These are phyloP conservation scores for Andrena flavipes DNA, from an alignment of 2,888 invertebrate genomes.

Conservation along the genomic window DNA sequence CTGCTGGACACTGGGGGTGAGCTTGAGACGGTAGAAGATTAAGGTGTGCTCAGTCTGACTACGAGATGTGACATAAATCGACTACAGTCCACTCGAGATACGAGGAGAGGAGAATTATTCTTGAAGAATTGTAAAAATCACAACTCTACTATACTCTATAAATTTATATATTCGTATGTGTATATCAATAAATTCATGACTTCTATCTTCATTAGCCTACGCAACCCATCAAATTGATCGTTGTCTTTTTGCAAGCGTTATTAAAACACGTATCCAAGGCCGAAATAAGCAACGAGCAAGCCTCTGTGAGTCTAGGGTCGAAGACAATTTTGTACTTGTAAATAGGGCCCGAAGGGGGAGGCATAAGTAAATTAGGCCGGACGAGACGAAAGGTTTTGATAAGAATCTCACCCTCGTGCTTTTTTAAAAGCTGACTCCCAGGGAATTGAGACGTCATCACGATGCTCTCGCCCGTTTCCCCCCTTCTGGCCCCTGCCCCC, in stretches of 20 bases:
- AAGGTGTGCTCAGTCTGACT: slow-evolving; percentile 45
- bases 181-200: background rate
- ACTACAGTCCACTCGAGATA: background rate
- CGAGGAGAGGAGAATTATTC: background rate
- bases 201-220: background rate
- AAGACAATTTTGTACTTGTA: slow-evolving; percentile 85
- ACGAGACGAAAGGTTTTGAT: slow-evolving; percentile 86
- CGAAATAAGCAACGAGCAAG: slow-evolving; percentile 29
- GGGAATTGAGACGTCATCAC: slow-evolving; percentile 82
- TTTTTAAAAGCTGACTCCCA: slow-evolving; percentile 73
- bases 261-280: slow-evolving; percentile 11
- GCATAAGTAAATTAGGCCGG: slow-evolving; percentile 93
- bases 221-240: background rate
- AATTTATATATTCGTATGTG: no score
- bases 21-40: slow-evolving; percentile 59
- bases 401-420: slow-evolving; percentile 88
- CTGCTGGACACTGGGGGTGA: slow-evolving; percentile 73
- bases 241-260: background rate
- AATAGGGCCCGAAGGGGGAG: slow-evolving; percentile 90
- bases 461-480: slow-evolving; percentile 73
- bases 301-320: slow-evolving; percentile 24
- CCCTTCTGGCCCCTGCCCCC: slow-evolving; percentile 47
- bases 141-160: no score
- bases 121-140: no score
- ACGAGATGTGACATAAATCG: slow-evolving; percentile 19